Base-by-base conservation (phyloP, 1,140 invertebrate species). In the Nautilus pompilius region DNA sequence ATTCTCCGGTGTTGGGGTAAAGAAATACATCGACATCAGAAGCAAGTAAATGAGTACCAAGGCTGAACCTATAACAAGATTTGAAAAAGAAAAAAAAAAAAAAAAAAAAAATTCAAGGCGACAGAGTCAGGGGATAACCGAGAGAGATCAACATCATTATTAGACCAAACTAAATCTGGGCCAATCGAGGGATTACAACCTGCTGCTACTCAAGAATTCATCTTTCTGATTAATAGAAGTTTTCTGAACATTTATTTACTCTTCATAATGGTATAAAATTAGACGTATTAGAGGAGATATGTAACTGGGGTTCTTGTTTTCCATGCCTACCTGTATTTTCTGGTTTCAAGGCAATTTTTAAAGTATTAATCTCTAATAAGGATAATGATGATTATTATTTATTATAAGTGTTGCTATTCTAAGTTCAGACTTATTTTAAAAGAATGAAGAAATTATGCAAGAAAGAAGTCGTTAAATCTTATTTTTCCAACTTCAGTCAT, bases 1-100 rank as follows among this genome's bases (percentile, higher is more conserved):
- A 48, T 66, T 57, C 26, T 63, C 66, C 26, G 76, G 75, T 29
- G 67, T 71, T 15, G 77, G 68, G 26, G 70, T 73, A 63, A 80
- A 78, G 65, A 68, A 74, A 53, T 79, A 79, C 74, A 79, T 77
- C 53, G 69, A 63, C 65, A 80, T 63, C n/a, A 80, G 55, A 5
- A 78, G 68, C 6, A 77, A 28, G 58, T 80, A 80, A 32, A 79
- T 74, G 26, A 73, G 61, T 1, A 79, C 63, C n/a, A 80, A 62
- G 8, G 70, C 70, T n/a, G 70, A 72, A 28, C 76, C 77, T 77
- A 65, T 15, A 73, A 70, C 41, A 69, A 34, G 24, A 48, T 30
- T 22, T 48, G 4, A 33, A 58, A 34, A 32, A 34, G 24, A 63
- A 34, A 15, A 58, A 56, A 8, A 56, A 26, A 2, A 17, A 29